A percentile compares a stretch with the other conserved stretches of the same genome.
These are phyloP conservation scores for Conomelus anceps DNA, from an alignment of 2,888 invertebrate species.

Conservation along the genomic window DNA sequence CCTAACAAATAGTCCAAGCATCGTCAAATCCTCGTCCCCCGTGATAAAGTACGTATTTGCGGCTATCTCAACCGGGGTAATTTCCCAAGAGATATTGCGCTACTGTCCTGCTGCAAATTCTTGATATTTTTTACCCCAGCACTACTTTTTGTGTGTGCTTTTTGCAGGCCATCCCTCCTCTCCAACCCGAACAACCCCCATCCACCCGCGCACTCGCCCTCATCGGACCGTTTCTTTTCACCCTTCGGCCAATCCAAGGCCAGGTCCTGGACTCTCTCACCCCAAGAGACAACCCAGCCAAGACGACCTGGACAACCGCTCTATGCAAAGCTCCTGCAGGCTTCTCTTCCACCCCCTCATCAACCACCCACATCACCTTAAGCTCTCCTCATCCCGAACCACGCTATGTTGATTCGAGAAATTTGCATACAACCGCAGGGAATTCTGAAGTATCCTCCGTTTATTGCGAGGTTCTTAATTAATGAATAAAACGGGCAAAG, in stretches of 20 bases:
- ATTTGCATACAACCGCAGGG: slow-evolving; percentile 27
- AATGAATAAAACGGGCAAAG: slow-evolving; percentile 22
- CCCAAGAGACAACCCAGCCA: slow-evolving; percentile 13
- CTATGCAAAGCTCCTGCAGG: slow-evolving; percentile 26
- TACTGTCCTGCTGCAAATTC: slow-evolving; percentile 24
- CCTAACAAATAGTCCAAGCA: slow-evolving; percentile 25
- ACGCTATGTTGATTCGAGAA: slow-evolving; percentile 26
- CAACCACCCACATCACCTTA: slow-evolving; percentile 19
- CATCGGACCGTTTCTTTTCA: slow-evolving; percentile 24
- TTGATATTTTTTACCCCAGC: slow-evolving; percentile 28
- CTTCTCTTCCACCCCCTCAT: background rate
- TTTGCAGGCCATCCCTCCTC: slow-evolving; percentile 21
- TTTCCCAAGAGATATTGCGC: slow-evolving; percentile 26
- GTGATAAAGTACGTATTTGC: slow-evolving; percentile 28
- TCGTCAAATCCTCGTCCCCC: slow-evolving; percentile 23
- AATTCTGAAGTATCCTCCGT: slow-evolving; percentile 27
- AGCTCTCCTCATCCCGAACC: background rate
- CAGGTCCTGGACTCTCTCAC: background rate
- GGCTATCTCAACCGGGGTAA: slow-evolving; percentile 25
- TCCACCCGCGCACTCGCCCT: slow-evolving; percentile 4
- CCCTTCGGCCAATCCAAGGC: slow-evolving; percentile 3
- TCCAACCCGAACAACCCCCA: too few relatives aligned
- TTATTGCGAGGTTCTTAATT: slow-evolving; percentile 26
- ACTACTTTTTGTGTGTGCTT: slow-evolving; percentile 24
- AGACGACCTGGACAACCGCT: slow-evolving; percentile 25